These are phyloP conservation scores for Solenopsis fugax DNA, from an alignment of 1,140 invertebrate genomes.

Conservation along the genomic window DNA sequence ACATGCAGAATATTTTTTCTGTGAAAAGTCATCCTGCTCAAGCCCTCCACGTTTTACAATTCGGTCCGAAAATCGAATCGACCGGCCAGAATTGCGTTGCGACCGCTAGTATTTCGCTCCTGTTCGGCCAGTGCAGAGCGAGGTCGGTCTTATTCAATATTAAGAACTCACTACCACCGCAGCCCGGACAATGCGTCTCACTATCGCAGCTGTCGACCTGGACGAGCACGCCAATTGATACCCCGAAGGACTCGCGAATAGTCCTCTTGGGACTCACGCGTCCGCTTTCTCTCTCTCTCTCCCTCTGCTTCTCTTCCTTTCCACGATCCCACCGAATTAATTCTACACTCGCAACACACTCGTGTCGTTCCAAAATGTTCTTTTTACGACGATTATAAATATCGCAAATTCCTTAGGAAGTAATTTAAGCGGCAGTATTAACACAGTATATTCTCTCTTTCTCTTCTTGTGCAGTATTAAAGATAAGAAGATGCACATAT, in stretches of 20 bases:
- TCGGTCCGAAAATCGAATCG: conserved; percentile 54
- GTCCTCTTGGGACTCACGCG: conserved; percentile 69
- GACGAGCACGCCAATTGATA: conserved; percentile 81
- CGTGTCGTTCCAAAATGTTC: neutral
- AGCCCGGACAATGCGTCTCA: conserved; percentile 77
- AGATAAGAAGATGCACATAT: neutral
- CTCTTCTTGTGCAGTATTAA: neutral
- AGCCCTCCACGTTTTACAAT: conserved; percentile 28
- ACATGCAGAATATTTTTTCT: conserved; percentile 22
- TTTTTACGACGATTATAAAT: conserved; percentile 31
- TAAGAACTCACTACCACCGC: conserved; percentile 71
- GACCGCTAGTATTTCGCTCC: conserved; percentile 72
- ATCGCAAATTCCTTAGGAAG: conserved; percentile 21
- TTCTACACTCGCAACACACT: conserved; percentile 45
- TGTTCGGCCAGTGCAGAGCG: conserved; percentile 43
- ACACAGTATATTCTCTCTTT: neutral
- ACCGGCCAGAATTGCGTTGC: conserved; percentile 46
- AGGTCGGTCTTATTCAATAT: conserved; percentile 78
- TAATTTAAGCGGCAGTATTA: conserved; percentile 14
- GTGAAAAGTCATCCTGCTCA: neutral
- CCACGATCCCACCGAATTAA: conserved; percentile 69
- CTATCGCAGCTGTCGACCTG: conserved; percentile 77
- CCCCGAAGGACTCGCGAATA: conserved; percentile 78
- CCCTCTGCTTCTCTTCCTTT: conserved; percentile 38
- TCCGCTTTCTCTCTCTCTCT: conserved; percentile 16